Base-by-base conservation (phyloP, 53 echinoderm and acorn worm genomes). In the Mesocentrotus franciscanus region DNA sequence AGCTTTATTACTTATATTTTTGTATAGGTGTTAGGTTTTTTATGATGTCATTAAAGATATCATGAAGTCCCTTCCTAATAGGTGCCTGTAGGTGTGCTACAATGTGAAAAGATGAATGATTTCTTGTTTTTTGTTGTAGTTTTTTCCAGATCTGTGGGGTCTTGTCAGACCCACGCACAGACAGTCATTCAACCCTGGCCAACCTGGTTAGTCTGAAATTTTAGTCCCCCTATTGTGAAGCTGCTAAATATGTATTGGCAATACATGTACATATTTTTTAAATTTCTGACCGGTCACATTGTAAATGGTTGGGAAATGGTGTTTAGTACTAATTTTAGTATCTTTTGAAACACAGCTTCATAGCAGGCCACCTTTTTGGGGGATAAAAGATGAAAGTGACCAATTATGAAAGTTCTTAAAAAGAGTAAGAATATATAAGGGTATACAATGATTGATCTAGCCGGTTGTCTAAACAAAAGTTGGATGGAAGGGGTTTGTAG, bases 81-180 rank as follows among this genome's bases (percentile, higher is more conserved):
- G 36, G 20, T 49, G 17, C 24, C 20, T 84, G 57, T 87, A 29
- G 87, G 87, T 87, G 87, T 87, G 6, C 49, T 20, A 49, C 49
- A 20, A 42, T 14, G 12, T 84, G 49, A 84, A 84, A 22, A 84
- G 84, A 36, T 49, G 6, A 18, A 12, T 20, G 4, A 36, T 7
- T 49, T 8, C 18, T 85, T 85, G 39, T 60, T 58, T 56, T 49
- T 85, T 8, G 8, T 85, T 49, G 22, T 24, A 24, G 7, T 49
- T 56, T 79, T 90, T 89, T 90, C 59, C 24, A 60, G 0, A 60
- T 58, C 90, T 90, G 30, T 27, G 29, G 29, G 90, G 30, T 90
- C 29, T 74, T 74, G 0, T 24, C 56, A 60, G 35, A 90, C 90
- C 90, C 90, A 90, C 90, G 90, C 90, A 49, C 30, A 60, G 90